Percentiles rank a stretch among this genome's conserved stretches.
Evolutionary conservation across 2,888 invertebrate genomes (phyloP).

Genomic region (Agriotes lineatus): DNA sequence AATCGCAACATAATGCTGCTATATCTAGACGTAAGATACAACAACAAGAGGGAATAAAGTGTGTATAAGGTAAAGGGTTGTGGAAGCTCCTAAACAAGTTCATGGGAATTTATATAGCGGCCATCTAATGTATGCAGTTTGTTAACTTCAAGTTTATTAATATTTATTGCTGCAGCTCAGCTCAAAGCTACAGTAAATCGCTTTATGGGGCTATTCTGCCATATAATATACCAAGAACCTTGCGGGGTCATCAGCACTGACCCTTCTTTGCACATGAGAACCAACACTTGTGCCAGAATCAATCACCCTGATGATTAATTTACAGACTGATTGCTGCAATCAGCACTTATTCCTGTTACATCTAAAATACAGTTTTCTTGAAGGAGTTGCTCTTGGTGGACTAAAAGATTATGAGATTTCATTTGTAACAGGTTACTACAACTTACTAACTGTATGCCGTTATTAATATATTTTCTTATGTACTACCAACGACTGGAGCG

Average conservation of each 20-base stretch:
- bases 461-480: too few species aligned
- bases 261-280: constrained; percentile 8
- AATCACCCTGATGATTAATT: too few species aligned
- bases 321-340: too few species aligned
- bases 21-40: constrained; percentile 7
- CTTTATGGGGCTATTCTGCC: constrained; percentile 56
- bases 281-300: neutral
- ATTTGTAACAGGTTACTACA: too few species aligned
- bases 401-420: too few species aligned
- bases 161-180: constrained; percentile 57
- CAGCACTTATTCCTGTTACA: too few species aligned
- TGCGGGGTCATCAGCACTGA: constrained; percentile 43
- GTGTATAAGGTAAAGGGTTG: constrained; percentile 39
- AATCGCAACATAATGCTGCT: constrained; percentile 14
- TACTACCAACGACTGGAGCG: too few species aligned
- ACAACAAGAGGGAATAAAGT: constrained; percentile 28
- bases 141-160: constrained; percentile 59
- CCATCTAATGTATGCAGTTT: constrained; percentile 56
- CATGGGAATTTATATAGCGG: constrained; percentile 51
- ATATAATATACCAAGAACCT: constrained; percentile 49
- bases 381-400: too few species aligned
- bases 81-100: constrained; percentile 44
- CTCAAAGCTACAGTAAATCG: constrained; percentile 58
- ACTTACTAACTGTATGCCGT: too few species aligned
- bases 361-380: too few species aligned